Base-by-base conservation (phyloP, 30 jellyfish, hydroid and myxozoan genomes). In the Aurelia coerulea region DNA sequence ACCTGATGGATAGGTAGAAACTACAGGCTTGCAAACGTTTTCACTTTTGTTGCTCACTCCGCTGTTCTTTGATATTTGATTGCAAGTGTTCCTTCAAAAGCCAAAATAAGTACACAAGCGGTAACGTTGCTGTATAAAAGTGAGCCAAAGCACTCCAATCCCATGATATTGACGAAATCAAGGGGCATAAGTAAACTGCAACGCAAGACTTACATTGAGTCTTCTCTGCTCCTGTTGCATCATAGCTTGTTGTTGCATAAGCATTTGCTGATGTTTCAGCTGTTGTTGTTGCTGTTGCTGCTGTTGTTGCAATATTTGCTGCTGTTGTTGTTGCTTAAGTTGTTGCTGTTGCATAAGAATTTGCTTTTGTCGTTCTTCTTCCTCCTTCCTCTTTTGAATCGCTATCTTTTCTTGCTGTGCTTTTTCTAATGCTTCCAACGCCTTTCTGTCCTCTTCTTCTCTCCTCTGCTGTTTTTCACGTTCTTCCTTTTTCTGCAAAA, bases 281-380 rank as follows among this genome's bases (percentile, higher is more conserved):
- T 91, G 89, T 8, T 91, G 97, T 54, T 84, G 87, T 63, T 56
- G 78, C 78, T 54, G 89, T 32, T 62, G 82, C 10, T 79, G 95
- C 68, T 50, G 65, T 56, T 68, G 92, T 41, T 79, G 97, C 63
- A 39, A 78, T 64, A 54, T 76, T 17, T 86, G 98, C 74, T 87
- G 95, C 35, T 86, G 92, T 70, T 84, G 98, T 72, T 77, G 96
- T 70, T 85, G 68, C 86, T 17, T 74, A 11, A 84, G 58, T 62
- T 46, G 87, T 34, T 81, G 88, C 75, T 76, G 96, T 31, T 90
- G 80, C 66, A 35, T 16, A 4, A 7, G 68, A 5, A 53, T 2
- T 77, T 78, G 90, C 35, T 76, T 68, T 32, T 84, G 87, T 33
- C 78, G 62, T 50, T 68, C 85, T 69, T 69, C 85, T 2, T 65